A percentile compares a stretch with the other conserved stretches of the same genome.
Conservation (phyloP, 2,113 vertebrate species). For the Xerus inauris region DNA sequence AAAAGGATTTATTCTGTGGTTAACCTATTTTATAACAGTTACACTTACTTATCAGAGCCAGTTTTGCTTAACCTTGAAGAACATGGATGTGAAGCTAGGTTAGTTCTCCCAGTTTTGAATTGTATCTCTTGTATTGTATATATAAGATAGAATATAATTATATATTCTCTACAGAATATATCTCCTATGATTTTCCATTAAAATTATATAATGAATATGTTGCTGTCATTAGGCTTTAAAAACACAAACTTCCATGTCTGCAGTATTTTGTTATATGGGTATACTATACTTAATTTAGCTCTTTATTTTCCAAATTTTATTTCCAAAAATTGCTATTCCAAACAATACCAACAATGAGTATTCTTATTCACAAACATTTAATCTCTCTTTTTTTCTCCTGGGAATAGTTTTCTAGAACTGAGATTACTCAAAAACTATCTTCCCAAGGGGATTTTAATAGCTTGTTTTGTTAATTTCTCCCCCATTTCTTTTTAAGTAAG, state of each 20-base stretch:
- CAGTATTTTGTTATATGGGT: neutral
- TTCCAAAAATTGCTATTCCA: slow-evolving; percentile 1
- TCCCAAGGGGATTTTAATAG: neutral
- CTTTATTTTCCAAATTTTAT: neutral
- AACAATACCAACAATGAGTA: neutral
- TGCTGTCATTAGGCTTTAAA: neutral
- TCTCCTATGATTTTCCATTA: neutral
- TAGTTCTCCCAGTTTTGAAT: neutral
- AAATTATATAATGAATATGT: neutral
- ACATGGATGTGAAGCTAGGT: neutral
- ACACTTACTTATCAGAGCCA: neutral
- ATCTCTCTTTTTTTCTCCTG: neutral
- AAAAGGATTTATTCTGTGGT: neutral
- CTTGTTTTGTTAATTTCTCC: neutral
- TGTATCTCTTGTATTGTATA: neutral
- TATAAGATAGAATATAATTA: neutral
- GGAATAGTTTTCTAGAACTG: neutral
- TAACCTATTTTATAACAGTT: neutral
- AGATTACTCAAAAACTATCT: neutral
- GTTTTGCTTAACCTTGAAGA: neutral
- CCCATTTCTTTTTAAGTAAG: neutral
- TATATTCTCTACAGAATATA: neutral
- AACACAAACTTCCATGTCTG: neutral
- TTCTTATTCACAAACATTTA: neutral
- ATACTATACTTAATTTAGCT: neutral